phyloP scores from a whole-genome alignment of 1,140 invertebrate species.

The Sinella curviseta region DNA sequence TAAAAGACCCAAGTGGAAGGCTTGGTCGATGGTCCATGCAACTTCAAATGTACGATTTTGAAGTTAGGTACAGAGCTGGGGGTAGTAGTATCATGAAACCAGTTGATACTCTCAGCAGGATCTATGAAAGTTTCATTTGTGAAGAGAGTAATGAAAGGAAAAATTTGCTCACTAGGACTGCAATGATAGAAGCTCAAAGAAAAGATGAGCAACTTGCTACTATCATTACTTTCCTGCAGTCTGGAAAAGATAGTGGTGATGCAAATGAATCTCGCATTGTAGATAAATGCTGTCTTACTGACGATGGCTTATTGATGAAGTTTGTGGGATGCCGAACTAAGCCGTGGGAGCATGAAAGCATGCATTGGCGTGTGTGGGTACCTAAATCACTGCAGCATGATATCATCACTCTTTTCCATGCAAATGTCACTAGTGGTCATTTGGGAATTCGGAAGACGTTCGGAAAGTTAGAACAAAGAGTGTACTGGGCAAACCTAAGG shows the following conservation, averaged over 20 bases:
- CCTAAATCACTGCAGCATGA: slow-evolving; percentile 39
- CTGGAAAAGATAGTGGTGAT: not conserved
- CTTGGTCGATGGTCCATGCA: slow-evolving; percentile 59
- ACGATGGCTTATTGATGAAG: not conserved
- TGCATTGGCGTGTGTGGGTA: not conserved
- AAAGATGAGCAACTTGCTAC: not conserved
- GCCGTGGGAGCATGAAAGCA: slow-evolving; percentile 26
- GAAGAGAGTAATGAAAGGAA: not conserved
- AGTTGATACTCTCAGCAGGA: slow-evolving; percentile 8
- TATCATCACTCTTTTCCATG: not conserved
- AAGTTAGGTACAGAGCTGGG: slow-evolving; percentile 53
- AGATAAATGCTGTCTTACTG: not conserved
- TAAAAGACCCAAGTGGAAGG: slow-evolving; percentile 55
- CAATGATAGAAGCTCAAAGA: not conserved
- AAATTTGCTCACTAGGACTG: not conserved
- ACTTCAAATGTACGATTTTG: slow-evolving; percentile 58
- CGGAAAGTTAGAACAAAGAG: not conserved
- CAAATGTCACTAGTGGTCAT: not conserved
- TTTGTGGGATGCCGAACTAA: not conserved
- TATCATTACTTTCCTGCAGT: not conserved
- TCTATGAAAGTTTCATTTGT: not conserved
- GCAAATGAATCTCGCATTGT: not conserved
- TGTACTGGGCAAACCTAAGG: slow-evolving; percentile 8
- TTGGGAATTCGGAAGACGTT: not conserved
- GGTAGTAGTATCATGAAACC: not conserved